Conservation (phyloP, 2,797 vertebrate species). For the Rhinophrynus dorsalis region DNA sequence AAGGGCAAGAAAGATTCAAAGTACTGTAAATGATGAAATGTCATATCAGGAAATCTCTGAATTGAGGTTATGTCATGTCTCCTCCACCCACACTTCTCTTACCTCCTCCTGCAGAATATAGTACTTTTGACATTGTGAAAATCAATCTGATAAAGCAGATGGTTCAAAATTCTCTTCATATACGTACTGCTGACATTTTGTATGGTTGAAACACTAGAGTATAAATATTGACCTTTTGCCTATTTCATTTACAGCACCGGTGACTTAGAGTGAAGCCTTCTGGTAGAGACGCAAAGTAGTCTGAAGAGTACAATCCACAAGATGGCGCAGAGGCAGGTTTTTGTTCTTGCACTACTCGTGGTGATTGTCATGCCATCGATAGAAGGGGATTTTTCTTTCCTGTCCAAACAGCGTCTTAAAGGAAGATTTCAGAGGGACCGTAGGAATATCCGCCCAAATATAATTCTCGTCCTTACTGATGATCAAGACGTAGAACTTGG, state of each 20-base stretch:
- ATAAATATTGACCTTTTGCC: slow-evolving; percentile 44
- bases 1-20: no score
- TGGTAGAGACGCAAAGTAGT: not conserved
- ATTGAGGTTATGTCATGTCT: no score
- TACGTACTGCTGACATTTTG: no score
- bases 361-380: slow-evolving; percentile 65
- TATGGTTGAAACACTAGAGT: not conserved
- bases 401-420: slow-evolving; percentile 82
- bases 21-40: no score
- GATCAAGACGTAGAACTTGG: slow-evolving; percentile 96
- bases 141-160: no score
- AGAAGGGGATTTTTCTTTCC: slow-evolving; percentile 72
- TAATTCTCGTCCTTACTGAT: slow-evolving; percentile 93
- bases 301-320: slow-evolving; percentile 2
- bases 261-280: slow-evolving; percentile 46
- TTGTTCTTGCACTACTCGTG: slow-evolving; percentile 72
- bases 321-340: slow-evolving; percentile 72
- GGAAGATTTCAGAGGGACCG: slow-evolving; percentile 90
- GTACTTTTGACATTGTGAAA: no score
- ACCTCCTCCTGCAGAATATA: no score
- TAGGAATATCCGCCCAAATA: slow-evolving; percentile 95
- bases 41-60: no score
- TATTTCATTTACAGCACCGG: slow-evolving; percentile 32
- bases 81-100: no score
- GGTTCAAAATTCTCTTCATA: no score